Conservation (phyloP, 1,140 invertebrate species). For the Euura saliciscinereae region DNA sequence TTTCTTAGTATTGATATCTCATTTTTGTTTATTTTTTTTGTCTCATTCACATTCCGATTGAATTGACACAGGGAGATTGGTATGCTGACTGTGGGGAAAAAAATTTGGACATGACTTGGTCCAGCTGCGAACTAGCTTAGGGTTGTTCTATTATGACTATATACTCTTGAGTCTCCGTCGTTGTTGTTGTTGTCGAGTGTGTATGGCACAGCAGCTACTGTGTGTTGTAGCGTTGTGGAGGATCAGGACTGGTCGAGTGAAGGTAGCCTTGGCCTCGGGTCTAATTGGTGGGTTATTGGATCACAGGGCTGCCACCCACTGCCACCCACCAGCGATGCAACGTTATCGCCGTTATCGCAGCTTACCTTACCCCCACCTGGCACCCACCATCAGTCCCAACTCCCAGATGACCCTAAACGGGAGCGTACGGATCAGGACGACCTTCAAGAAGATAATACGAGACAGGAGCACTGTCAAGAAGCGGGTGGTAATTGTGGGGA, state of each 20-base stretch:
- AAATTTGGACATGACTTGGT: too few species aligned
- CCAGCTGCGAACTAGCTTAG: too few species aligned
- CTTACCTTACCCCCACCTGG: conserved; percentile 35
- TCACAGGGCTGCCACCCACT: conserved; percentile 43
- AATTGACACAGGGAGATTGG: too few species aligned
- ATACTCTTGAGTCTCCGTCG: too few species aligned
- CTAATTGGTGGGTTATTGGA: conserved; percentile 54
- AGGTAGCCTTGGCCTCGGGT: conserved; percentile 38
- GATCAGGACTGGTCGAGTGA: conserved; percentile 36
- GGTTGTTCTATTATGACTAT: too few species aligned
- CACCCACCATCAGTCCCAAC: conserved; percentile 17
- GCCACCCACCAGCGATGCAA: conserved; percentile 32
- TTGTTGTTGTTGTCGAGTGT: conserved; percentile 26
- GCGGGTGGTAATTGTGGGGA: background rate
- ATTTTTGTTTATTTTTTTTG: too few species aligned
- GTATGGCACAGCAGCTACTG: conserved; percentile 35
- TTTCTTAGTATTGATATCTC: too few species aligned
- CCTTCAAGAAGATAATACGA: conserved; percentile 16
- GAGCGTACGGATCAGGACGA: conserved; percentile 18
- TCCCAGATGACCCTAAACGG: conserved; percentile 12
- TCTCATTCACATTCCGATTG: too few species aligned
- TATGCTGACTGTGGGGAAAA: too few species aligned
- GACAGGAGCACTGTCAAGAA: conserved; percentile 8
- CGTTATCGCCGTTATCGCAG: conserved; percentile 40
- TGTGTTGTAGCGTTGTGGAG: conserved; percentile 49